Percentiles rank a stretch among this genome's conserved stretches.
Evolutionary conservation across 2,888 invertebrate genomes (phyloP).

Genomic region (Leuctra nigra): DNA sequence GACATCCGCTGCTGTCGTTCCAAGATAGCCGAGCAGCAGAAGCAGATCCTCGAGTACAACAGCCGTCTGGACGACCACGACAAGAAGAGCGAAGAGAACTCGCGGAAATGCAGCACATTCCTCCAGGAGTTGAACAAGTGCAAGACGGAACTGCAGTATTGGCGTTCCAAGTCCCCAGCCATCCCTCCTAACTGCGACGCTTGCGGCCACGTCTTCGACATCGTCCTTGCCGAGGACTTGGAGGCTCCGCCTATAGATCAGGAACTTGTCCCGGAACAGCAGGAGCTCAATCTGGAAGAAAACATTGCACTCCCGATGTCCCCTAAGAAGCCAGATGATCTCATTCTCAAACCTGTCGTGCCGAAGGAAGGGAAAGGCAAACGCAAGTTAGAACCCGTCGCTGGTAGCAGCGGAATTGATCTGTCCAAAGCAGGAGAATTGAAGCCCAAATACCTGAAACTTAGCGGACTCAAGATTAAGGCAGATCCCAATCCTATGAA

Average conservation of each 20-base stretch:
- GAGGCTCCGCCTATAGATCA: constrained; percentile 44
- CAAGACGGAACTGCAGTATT: constrained; percentile 85
- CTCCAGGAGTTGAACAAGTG: constrained; percentile 80
- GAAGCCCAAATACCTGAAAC: no score
- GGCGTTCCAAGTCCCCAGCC: constrained; percentile 83
- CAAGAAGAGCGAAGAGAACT: constrained; percentile 85
- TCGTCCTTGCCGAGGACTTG: constrained; percentile 52
- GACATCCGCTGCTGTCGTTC: constrained; percentile 74
- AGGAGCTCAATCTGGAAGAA: no score
- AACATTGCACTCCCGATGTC: no score
- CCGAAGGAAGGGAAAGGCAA: no score
- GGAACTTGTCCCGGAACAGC: no score
- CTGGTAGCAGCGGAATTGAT: no score
- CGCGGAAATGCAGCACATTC: constrained; percentile 80
- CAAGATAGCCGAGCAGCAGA: constrained; percentile 78
- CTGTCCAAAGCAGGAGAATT: no score
- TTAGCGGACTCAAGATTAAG: no score
- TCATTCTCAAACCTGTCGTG: no score
- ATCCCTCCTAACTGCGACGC: constrained; percentile 63
- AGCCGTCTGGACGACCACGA: constrained; percentile 84
- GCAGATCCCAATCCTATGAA: no score
- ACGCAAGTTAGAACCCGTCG: no score
- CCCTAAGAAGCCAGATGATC: no score
- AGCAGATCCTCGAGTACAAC: constrained; percentile 73
- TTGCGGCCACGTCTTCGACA: constrained; percentile 57